Evolutionary conservation across 30 jellyfish, hydroid and myxozoan genomes (phyloP), one percentile per base, ranked within the genome.

Genomic region (Rhopilema esculentum): DNA sequence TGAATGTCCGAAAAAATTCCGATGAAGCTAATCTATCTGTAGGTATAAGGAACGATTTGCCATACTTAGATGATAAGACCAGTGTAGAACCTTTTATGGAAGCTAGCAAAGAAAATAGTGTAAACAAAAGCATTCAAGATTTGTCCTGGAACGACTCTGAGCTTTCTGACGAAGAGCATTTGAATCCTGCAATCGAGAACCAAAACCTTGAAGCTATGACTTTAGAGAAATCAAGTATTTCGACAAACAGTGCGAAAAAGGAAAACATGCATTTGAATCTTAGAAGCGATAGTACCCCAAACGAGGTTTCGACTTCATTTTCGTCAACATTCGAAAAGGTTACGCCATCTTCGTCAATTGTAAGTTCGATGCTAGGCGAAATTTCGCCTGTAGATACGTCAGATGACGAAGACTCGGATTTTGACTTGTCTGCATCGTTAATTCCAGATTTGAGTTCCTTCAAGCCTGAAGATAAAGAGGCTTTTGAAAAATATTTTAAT

Each of bases 291-390:
- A 26, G 32, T 29, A 79, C 88, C 9, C 67, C 65, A 23, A 63
- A 79, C 24, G 74, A 79, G 21, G 85, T 71, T 19, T 71, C 87
- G 19, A 66, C 52, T 23, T 83, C 92, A 64, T 84, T 84, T 72
- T 84, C 93, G 25, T 84, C 93, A 57, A 84, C 93, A 8, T 72
- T 84, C 53, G 93, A 72, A 9, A 84, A 70, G n/a, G 81, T 84
- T 40, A 84, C 93, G 63, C 93, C 93, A 1, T 71, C 87, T 28
- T 72, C 93, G 0, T 84, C 93, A 18, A 30, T 84, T 0, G 77
- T 84, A n/a, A 84, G 87, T 28, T 72, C 93, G 48, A 51, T 71
- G 15, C 61, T 84, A 75, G 93, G 30, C 20, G 93, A 84, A 0
- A 53, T 84, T 1, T 27, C 93, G 31, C 68, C 88, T 27, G 66